phyloP scores from a whole-genome alignment of 1,140 invertebrate genomes.

The Microplitis demolitor region DNA sequence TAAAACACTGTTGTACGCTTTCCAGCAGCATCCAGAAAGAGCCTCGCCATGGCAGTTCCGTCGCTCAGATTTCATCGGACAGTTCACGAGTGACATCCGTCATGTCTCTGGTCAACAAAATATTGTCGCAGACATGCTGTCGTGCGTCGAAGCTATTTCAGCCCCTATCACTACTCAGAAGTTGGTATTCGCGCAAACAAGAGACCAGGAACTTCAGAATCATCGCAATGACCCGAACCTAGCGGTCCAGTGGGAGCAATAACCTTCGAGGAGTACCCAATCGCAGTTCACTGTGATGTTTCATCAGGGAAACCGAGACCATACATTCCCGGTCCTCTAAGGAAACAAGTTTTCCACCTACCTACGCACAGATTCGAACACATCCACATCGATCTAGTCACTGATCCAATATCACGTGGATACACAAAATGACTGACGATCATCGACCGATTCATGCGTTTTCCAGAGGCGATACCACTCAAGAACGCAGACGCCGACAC shows the following conservation, averaged over 20 bases:
- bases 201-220: background rate
- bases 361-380: constrained; percentile 34
- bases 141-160: constrained; percentile 12
- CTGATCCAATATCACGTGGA: constrained; percentile 7
- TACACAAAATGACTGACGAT: constrained; percentile 37
- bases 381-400: constrained; percentile 37
- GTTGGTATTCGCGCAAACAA: too few relatives aligned
- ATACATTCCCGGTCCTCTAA: constrained; percentile 20
- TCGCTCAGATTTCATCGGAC: constrained; percentile 19
- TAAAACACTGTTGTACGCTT: background rate
- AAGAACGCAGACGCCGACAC: constrained; percentile 31
- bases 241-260: constrained; percentile 24
- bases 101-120: constrained; percentile 32
- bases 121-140: constrained; percentile 34
- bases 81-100: constrained; percentile 9
- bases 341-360: constrained; percentile 15
- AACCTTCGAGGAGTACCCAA: background rate
- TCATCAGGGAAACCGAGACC: constrained; percentile 18
- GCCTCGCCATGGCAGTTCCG: constrained; percentile 1
- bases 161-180: background rate
- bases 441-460: constrained; percentile 32
- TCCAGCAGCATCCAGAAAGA: constrained; percentile 13
- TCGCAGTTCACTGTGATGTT: constrained; percentile 25
- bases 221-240: constrained; percentile 21
- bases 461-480: constrained; percentile 39